These are phyloP conservation scores for Egretta garzetta DNA, from an alignment of 2,113 vertebrate genomes.

Conservation along the genomic window DNA sequence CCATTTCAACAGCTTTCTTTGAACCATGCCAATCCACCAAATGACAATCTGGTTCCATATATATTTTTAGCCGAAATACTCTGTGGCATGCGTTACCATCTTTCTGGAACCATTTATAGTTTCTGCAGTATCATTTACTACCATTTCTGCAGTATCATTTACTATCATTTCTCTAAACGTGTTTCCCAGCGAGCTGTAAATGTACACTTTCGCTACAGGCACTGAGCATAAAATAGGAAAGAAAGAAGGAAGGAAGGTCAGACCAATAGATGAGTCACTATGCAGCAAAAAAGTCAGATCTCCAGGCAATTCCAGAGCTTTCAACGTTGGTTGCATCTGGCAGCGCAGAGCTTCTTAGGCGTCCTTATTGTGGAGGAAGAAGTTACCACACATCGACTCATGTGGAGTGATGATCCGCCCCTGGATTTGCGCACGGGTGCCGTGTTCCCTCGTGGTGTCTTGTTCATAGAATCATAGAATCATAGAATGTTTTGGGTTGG, in stretches of 20 bases:
- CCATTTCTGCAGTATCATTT: background rate
- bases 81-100: background rate
- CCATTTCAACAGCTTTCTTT: background rate
- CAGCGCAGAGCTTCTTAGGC: background rate
- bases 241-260: background rate
- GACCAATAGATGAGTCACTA: background rate
- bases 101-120: background rate
- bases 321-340: background rate
- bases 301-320: background rate
- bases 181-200: slow-evolving; percentile 2
- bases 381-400: background rate
- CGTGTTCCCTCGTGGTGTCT: background rate
- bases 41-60: background rate
- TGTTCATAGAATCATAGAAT: too few species aligned
- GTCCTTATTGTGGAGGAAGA: background rate
- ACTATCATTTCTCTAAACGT: background rate
- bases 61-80: background rate
- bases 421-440: accelerated
- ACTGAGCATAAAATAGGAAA: background rate
- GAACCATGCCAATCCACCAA: background rate
- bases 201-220: background rate
- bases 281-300: background rate
- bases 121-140: background rate
- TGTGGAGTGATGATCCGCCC: accelerated
- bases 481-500: too few species aligned